These are phyloP conservation scores for Dusona sp. DNA, from an alignment of 2,888 invertebrate genomes.

Conservation along the genomic window DNA sequence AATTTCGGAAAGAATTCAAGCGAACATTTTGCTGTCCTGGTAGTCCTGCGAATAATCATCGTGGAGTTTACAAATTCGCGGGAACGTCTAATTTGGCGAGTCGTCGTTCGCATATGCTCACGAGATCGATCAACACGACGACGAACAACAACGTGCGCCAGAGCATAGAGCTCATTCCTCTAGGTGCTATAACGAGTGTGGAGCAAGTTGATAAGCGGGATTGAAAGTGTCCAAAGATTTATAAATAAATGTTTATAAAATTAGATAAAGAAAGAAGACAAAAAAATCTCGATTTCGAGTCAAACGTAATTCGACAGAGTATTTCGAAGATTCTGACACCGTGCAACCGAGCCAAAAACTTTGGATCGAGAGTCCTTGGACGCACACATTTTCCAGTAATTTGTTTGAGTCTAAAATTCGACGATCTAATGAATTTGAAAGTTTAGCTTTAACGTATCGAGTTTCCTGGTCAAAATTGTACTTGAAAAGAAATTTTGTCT, in stretches of 20 bases:
- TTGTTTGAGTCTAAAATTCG: neutral
- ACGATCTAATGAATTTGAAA: neutral
- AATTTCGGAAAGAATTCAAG: conserved; percentile 85
- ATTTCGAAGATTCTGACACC: neutral
- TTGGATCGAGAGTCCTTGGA: neutral
- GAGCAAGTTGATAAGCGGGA: conserved; percentile 70
- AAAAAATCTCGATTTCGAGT: neutral
- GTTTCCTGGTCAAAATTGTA: too few species aligned
- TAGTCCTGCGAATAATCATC: conserved; percentile 62
- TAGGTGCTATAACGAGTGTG: conserved; percentile 74
- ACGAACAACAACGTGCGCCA: conserved; percentile 77
- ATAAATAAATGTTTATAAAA: neutral
- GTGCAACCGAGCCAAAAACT: neutral
- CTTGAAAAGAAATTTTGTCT: neutral
- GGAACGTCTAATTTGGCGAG: conserved; percentile 70
- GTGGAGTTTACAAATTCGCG: conserved; percentile 74
- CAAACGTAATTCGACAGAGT: neutral
- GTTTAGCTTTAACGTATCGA: too few species aligned
- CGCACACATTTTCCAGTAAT: neutral
- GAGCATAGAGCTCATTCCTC: conserved; percentile 80
- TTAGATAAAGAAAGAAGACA: neutral
- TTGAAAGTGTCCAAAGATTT: conserved; percentile 29
- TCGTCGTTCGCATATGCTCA: conserved; percentile 67
- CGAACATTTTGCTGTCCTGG: conserved; percentile 82
- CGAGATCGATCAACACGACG: conserved; percentile 74